Evolutionary conservation across 2,888 invertebrate species (phyloP).

Genomic region (Hydroisotoma schaefferi): DNA sequence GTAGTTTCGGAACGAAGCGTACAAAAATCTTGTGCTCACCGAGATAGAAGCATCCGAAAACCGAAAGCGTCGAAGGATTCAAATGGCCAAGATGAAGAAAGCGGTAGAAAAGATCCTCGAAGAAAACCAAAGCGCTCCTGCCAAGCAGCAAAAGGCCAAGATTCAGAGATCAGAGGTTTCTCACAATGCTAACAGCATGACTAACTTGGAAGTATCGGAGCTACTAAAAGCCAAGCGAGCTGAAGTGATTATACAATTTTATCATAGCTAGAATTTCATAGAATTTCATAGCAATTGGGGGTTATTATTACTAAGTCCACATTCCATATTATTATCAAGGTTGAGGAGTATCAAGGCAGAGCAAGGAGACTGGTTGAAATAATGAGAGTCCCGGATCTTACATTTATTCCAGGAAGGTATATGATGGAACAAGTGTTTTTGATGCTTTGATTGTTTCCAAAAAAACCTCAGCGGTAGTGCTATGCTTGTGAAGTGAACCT

Average conservation of each 20-base stretch:
- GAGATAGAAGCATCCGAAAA: constrained; percentile 46
- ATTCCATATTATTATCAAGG: too few species aligned
- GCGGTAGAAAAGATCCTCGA: constrained; percentile 44
- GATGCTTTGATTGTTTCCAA: too few species aligned
- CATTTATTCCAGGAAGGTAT: constrained; percentile 42
- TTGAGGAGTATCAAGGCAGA: constrained; percentile 41
- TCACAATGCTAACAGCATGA: background rate
- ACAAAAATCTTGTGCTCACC: constrained; percentile 37
- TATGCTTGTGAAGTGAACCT: too few species aligned
- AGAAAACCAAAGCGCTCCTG: constrained; percentile 32
- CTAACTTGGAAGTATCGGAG: constrained; percentile 16
- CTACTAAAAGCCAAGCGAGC: constrained; percentile 26
- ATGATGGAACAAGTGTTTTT: too few species aligned
- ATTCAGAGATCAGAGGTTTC: constrained; percentile 3
- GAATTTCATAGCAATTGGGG: too few species aligned
- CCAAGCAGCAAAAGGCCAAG: constrained; percentile 15
- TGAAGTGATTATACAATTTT: too few species aligned
- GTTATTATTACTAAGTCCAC: too few species aligned
- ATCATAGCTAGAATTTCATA: too few species aligned
- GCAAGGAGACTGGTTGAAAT: constrained; percentile 40
- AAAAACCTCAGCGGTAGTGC: too few species aligned
- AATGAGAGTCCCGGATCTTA: constrained; percentile 46
- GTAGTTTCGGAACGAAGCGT: constrained; percentile 42
- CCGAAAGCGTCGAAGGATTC: constrained; percentile 36
- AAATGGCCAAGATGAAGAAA: constrained; percentile 48